phyloP scores from a whole-genome alignment of 2,888 invertebrate genomes.

The Hipparchia semele region DNA sequence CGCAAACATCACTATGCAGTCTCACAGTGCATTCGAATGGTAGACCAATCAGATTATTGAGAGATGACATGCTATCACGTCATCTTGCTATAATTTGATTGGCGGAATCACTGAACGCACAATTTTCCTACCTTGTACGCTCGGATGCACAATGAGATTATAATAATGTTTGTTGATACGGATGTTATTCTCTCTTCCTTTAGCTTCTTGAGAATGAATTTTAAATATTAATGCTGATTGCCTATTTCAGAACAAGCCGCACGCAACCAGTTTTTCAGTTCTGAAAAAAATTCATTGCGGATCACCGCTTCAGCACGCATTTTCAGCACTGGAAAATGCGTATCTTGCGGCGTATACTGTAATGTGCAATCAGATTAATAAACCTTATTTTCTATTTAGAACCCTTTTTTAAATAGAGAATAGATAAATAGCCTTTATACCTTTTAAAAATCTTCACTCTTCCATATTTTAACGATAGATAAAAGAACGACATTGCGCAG shows the following conservation, averaged over 20 bases:
- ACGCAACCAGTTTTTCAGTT: neutral
- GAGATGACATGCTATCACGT: neutral
- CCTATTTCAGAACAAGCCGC: neutral
- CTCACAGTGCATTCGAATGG: neutral
- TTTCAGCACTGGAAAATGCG: neutral
- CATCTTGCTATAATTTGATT: neutral
- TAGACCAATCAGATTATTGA: neutral
- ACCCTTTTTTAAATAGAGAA: constrained; percentile 44
- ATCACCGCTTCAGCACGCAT: neutral
- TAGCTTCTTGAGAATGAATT: constrained; percentile 47
- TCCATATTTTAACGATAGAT: constrained; percentile 73
- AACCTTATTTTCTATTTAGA: constrained; percentile 47
- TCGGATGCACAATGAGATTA: neutral
- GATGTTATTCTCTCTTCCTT: constrained; percentile 35
- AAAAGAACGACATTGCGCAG: constrained; percentile 48
- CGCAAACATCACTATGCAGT: neutral
- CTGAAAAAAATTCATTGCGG: neutral
- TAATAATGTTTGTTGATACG: neutral
- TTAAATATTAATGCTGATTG: constrained; percentile 13
- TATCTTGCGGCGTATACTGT: neutral
- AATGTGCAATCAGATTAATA: neutral
- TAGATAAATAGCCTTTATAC: constrained; percentile 53
- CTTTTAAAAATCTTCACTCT: constrained; percentile 76
- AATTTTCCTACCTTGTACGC: neutral
- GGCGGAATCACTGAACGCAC: neutral